Percentiles rank a stretch among this genome's conserved stretches.
Evolutionary conservation across 2,113 vertebrate species (phyloP).

Genomic region (Patagioenas fasciata): DNA sequence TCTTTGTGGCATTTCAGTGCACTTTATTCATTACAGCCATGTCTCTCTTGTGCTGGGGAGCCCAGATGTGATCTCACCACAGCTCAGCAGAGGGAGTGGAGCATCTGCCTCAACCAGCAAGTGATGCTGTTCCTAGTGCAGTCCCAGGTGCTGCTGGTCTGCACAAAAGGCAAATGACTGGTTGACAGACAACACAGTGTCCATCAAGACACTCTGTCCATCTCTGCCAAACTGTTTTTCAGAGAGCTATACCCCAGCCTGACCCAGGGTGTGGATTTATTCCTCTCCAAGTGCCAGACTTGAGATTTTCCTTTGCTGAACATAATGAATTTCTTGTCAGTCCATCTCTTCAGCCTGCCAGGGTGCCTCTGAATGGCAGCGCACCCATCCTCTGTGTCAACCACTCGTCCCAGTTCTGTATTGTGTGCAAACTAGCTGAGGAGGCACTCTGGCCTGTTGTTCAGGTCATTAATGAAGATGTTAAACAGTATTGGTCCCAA

Average conservation of each 20-base stretch:
- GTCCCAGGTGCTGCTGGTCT: neutral
- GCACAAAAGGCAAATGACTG: neutral
- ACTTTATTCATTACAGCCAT: neutral
- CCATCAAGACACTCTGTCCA: neutral
- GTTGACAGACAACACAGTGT: neutral
- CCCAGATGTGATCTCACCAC: neutral
- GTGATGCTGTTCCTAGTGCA: neutral
- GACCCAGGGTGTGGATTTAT: neutral
- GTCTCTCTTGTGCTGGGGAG: neutral
- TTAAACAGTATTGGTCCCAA: neutral
- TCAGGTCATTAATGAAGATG: neutral
- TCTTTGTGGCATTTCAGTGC: neutral
- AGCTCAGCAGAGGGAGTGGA: neutral
- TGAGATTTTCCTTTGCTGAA: neutral
- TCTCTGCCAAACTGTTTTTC: neutral
- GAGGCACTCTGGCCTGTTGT: rapidly evolving
- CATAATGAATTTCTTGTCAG: neutral
- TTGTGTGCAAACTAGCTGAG: neutral
- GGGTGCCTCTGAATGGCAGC: neutral
- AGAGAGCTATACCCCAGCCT: neutral
- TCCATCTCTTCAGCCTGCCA: neutral
- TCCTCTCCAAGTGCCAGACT: neutral
- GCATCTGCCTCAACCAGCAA: neutral
- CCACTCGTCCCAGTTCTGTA: neutral
- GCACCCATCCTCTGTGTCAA: neutral